phyloP scores from a whole-genome alignment of 2,888 invertebrate genomes.

The Andrena hattorfiana region DNA sequence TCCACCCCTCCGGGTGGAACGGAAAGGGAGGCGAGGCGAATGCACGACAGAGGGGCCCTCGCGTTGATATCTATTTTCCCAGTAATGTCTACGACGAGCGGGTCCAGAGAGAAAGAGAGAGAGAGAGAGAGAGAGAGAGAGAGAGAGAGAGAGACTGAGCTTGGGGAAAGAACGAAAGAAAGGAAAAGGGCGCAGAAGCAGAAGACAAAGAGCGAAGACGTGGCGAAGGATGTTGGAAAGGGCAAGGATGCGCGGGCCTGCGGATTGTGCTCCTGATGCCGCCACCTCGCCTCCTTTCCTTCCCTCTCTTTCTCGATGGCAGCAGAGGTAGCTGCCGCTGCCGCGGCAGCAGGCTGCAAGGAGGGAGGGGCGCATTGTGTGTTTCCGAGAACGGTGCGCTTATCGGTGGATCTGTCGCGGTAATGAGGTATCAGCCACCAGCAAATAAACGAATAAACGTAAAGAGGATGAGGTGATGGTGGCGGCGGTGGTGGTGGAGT shows the following conservation, averaged over 20 bases:
- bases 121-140: conserved; percentile 6
- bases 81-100: conserved; percentile 39
- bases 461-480: conserved; percentile 69
- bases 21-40: conserved; percentile 15
- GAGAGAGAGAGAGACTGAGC: too few species aligned
- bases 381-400: conserved; percentile 84
- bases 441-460: conserved; percentile 84
- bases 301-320: conserved; percentile 32
- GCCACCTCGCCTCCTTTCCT: conserved; percentile 57
- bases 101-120: conserved; percentile 6
- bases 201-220: conserved; percentile 20
- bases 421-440: conserved; percentile 85
- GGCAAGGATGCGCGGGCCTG: conserved; percentile 55
- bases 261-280: conserved; percentile 60
- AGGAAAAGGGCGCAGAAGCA: neutral
- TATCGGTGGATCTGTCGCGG: conserved; percentile 85
- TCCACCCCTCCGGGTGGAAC: conserved; percentile 27
- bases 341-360: conserved; percentile 49
- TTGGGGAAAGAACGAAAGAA: neutral
- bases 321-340: conserved; percentile 45
- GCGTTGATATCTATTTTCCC: conserved; percentile 65
- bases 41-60: conserved; percentile 25
- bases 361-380: conserved; percentile 83
- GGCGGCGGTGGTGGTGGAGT: conserved; percentile 31
- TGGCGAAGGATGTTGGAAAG: conserved; percentile 42